Base-by-base conservation (phyloP, 2,797 vertebrate genomes). In the Lindbergichthys nudifrons region DNA sequence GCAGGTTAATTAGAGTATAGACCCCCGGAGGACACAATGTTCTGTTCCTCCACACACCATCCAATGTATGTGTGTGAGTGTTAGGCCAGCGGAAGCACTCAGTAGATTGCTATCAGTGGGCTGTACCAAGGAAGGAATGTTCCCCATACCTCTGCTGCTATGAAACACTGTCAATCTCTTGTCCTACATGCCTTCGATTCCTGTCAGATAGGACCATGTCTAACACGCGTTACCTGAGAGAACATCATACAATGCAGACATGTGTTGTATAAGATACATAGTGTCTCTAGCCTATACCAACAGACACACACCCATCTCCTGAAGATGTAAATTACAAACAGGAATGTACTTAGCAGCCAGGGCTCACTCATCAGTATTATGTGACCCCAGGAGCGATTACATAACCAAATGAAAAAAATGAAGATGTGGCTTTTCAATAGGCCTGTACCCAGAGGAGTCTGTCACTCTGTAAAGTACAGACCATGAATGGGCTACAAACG, bases 91-190 rank as follows among this genome's bases (percentile, higher is more conserved):
- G 66, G 82, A 90, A 86, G 71, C 65, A 3, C 74, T 82, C 56
- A 10, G 80, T 11, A 73, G 86, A 87, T 87, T 48, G 70, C 63
- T 71, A 89, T 89, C 87, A 77, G 65, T 21, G 39, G n/a, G 51
- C 69, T 60, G 73, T 30, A 39, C 60, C 3, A 1, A 48, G 36
- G 54, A 64, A 71, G 82, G 79, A 89, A 89, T 88, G 87, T 77
- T 75, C 66, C 50, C 73, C 75, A 77, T 84, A 75, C 79, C 73
- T 76, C 87, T 11, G 70, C 80, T 60, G 78, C 75, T 66, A 21
- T 10, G 58, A 66, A 75, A 61, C 77, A 8, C 68, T 1, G 69
- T 77, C 81, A 59, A 48, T 54, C 26, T 19, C 18, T 51, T 16
- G 13, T 54, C 19, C 26, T 47, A 10, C 18, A 50, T 3, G 30